Evolutionary conservation across 2,113 vertebrate genomes (phyloP), one percentile per base, ranked within the genome.

Genomic region (Callaeas wilsoni): DNA sequence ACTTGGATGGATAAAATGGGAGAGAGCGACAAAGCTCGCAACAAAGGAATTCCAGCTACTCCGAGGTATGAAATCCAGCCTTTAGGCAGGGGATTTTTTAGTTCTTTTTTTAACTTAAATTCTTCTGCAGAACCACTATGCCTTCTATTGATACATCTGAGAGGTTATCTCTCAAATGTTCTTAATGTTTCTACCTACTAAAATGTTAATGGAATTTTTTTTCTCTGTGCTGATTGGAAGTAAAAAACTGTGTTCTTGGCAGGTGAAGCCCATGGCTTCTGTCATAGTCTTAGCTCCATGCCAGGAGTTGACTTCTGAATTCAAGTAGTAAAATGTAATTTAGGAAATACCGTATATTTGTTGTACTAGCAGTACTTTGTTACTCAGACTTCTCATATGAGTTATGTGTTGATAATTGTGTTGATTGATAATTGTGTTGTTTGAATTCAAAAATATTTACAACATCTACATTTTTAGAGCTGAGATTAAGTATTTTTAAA

Each of bases 1-100:
- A 99, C 99, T 0, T 99, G 99, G 99, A 99, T 99, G 99, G 99
- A 99, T 97, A 99, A 99, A 91, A 99, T 99, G 99, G 99, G 99
- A 86, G 99, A 99, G 86, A 99, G 99, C 1, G 98, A 99, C 13
- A 97, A 67, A 94, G 99, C 98, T 18, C 97, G 98, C 86, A 99
- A 99, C 96, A 99, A 91, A 97, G 99, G 99, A 85, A 98, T 99
- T 94, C 99, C 99, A 27, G 99, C 99, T 71, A 99, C 99, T 60
- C 97, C 97, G 2, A 94, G 97, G 97, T 97, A 62, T 12, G 53
- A 73, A 69, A 57, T 53, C 13, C 3, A n/a, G 63, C 22, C 46
- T 46, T 71, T 33, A 35, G 62, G 32, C 10, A 14, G 14, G 2
- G 23, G 1, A 2, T 8, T 39, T 37, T 59, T n/a, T 2, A 19